A percentile compares a stretch with the other conserved stretches of the same genome.
phyloP scores from a whole-genome alignment of 2,888 invertebrate species.

The Chaetoderma sp. region DNA sequence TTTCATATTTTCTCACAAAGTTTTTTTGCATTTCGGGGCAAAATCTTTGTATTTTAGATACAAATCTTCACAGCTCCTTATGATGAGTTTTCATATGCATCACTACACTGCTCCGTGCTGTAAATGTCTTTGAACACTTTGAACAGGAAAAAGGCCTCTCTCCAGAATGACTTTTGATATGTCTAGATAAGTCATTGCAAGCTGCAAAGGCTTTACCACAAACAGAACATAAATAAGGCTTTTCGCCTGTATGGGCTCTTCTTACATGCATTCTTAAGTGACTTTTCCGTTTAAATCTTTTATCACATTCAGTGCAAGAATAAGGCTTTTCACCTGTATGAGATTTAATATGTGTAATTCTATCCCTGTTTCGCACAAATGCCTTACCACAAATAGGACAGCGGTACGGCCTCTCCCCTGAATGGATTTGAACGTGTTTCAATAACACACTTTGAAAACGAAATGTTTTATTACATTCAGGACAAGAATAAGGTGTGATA shows the following conservation, averaged over 20 bases:
- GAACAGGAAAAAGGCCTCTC: not conserved
- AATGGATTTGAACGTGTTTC: too few relatives aligned
- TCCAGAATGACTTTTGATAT: slow-evolving; percentile 1
- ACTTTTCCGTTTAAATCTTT: not conserved
- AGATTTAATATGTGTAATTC: not conserved
- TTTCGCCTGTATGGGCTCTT: not conserved
- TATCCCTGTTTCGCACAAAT: not conserved
- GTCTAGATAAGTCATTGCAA: not conserved
- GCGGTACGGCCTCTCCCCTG: not conserved
- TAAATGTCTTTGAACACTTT: not conserved
- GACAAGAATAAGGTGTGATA: too few relatives aligned
- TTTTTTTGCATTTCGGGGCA: too few relatives aligned
- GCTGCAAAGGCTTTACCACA: not conserved
- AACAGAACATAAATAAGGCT: not conserved
- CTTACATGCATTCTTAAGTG: not conserved
- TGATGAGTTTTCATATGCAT: too few relatives aligned
- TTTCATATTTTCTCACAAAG: too few relatives aligned
- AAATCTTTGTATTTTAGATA: too few relatives aligned
- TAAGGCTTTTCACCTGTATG: not conserved
- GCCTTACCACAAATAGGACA: not conserved
- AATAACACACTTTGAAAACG: too few relatives aligned
- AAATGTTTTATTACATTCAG: too few relatives aligned
- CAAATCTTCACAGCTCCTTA: too few relatives aligned
- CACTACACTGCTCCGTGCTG: too few relatives aligned
- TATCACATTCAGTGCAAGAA: not conserved